Percentiles rank a stretch among this genome's conserved stretches.
These are phyloP conservation scores for Heliconius ethilla DNA, from an alignment of 2,888 invertebrate species.

Conservation along the genomic window DNA sequence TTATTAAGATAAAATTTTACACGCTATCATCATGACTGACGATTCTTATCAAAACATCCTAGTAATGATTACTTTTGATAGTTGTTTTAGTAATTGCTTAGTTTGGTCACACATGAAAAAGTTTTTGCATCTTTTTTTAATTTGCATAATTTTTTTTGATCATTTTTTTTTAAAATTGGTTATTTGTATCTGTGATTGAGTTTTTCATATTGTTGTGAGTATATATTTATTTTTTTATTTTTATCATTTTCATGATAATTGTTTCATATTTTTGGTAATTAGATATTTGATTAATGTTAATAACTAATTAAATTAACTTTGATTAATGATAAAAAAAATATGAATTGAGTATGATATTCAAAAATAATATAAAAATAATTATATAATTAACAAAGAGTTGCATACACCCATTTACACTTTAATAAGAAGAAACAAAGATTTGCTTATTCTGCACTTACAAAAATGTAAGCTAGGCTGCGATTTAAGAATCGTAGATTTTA, in stretches of 20 bases:
- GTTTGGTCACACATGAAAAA: neutral
- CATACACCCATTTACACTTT: too few relatives aligned
- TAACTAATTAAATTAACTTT: too few relatives aligned
- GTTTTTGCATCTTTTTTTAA: neutral
- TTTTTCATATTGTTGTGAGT: neutral
- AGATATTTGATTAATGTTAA: too few relatives aligned
- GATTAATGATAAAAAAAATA: too few relatives aligned
- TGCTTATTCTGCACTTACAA: neutral
- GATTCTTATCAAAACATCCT: slow-evolving; percentile 6
- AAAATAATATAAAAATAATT: too few relatives aligned
- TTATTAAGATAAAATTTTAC: slow-evolving; percentile 10
- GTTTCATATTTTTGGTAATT: neutral
- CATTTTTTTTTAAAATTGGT: too few relatives aligned
- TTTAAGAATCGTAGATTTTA: neutral
- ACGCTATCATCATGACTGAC: slow-evolving; percentile 18
- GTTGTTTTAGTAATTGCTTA: slow-evolving; percentile 8
- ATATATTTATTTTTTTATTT: neutral
- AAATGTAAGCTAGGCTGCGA: neutral
- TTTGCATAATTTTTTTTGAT: neutral
- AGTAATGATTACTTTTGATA: slow-evolving; percentile 21
- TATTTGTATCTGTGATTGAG: neutral
- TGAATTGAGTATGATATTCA: too few relatives aligned
- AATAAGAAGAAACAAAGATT: neutral
- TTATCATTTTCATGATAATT: neutral
- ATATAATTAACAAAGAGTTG: too few relatives aligned